Base-by-base conservation (phyloP, 92 coral and sea anemone species). In the Nematostella vectensis region DNA sequence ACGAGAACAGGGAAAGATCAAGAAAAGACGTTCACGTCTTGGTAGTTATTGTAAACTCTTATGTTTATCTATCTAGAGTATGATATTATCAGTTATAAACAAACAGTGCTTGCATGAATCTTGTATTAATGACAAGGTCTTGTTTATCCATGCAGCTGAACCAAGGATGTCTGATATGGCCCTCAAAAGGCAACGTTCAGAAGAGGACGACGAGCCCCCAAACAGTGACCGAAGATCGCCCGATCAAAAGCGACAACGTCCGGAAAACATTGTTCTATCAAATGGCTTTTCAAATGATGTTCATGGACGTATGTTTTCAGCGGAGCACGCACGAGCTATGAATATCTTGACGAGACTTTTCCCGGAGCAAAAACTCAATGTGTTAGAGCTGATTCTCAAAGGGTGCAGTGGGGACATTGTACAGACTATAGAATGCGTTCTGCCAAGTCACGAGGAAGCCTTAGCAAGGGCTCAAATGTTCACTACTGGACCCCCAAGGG, bases 331-430 rank as follows among this genome's bases (percentile, higher is more conserved):
- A 12, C 85, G 97, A 19, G 74, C 54, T 55, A 77, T 89, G 91
- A 81, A 75, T 36, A 78, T 89, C 65, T 43, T 89, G 49, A 72
- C 77, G 43, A 71, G 97, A 57, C 69, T 89, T 51, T 89, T 89
- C 50, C 97, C 97, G 0, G 95, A 82, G 51, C 97, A 89, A 50
- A 89, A 89, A 29, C 76, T 83, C 22, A 83, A 89, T 48, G 95
- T 89, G 33, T 63, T 89, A 67, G 97, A 89, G 28, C 61, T 85
- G 38, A 87, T 89, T 9, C 58, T 89, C 6, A 82, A 87, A 56
- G 95, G 97, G 2, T 85, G 97, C 48, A 91, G 97, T 30, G 97
- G 97, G 11, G 97, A 89, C 43, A 62, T 89, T 20, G 94, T 87
- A 11, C 97, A 89, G 53, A 83, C 97, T 8, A 89, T 89, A 11